A percentile compares a stretch with the other conserved stretches of the same genome.
These are phyloP conservation scores for Aulostomus chinensis DNA, from an alignment of 2,797 vertebrate species.

Conservation along the genomic window DNA sequence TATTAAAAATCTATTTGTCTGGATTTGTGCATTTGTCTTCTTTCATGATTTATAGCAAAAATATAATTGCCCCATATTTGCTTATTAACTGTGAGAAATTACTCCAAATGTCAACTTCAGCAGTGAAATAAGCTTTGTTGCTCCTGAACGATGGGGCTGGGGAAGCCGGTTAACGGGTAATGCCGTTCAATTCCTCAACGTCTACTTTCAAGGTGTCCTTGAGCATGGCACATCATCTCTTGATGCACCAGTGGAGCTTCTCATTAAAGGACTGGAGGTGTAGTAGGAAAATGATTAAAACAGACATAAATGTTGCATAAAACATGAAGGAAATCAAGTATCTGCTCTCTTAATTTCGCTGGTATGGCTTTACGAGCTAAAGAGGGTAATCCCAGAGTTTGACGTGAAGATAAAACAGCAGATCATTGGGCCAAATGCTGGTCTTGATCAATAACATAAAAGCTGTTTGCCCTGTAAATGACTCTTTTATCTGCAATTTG, in stretches of 20 bases:
- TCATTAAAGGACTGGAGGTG: not conserved
- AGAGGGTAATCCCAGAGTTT: conserved; percentile 1
- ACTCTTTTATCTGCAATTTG: conserved; percentile 23
- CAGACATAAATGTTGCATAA: conserved; percentile 3
- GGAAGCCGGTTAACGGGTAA: conserved; percentile 27
- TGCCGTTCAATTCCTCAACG: conserved; percentile 30
- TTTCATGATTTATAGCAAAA: conserved; percentile 38
- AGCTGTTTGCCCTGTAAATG: conserved; percentile 26
- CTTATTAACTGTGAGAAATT: conserved; percentile 35
- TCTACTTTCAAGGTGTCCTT: conserved; percentile 31
- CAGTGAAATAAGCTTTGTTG: conserved; percentile 40
- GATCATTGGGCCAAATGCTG: conserved; percentile 11
- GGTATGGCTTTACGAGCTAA: conserved; percentile 2
- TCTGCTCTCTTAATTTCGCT: not conserved
- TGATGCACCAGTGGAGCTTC: conserved; percentile 13
- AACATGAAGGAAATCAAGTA: not conserved
- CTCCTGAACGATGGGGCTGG: conserved; percentile 34
- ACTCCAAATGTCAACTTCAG: conserved; percentile 36
- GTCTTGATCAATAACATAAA: conserved; percentile 41
- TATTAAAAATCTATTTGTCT: too few relatives aligned
- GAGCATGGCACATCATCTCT: conserved; percentile 7
- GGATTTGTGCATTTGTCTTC: conserved; percentile 7
- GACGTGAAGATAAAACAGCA: conserved; percentile 16
- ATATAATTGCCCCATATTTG: conserved; percentile 30
- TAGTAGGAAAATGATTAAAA: conserved; percentile 8